Base-by-base conservation (phyloP, 2,797 vertebrate genomes). In the Artibeus jamaicensis region DNA sequence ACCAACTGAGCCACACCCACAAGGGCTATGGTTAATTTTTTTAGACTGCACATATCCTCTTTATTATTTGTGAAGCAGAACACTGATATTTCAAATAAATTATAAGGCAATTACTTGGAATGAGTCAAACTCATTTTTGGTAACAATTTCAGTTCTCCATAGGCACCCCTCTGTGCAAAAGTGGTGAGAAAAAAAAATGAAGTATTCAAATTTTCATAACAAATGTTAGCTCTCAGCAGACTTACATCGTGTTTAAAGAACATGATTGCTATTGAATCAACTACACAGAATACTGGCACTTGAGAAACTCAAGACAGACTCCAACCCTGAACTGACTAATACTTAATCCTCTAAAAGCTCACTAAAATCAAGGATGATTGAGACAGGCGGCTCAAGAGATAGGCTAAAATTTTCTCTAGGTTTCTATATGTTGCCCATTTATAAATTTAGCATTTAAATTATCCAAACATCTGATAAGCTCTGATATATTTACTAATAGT, bases 31-130 rank as follows among this genome's bases (percentile, higher is more conserved):
- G 22, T 62, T 79, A 97, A 42, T 7, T 7, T 26, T 37, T 90
- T 85, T 55, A 93, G 91, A 79, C 22, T 3, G 24, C 32, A 86
- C 50, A 84, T 91, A 79, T 48, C 21, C 10, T 96, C 22, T 84
- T 24, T 22, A 73, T 55, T 71, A 65, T 88, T 88, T 86, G 46
- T 86, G 57, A 86, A 78, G 59, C 73, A 96, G 39, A 95, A 77
- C 44, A 67, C 42, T 32, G 62, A 65, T 19, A 89, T 89, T 94
- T 95, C 70, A 91, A 93, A 84, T 89, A 93, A 96, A 82, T 93
- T 86, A 84, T 32, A 70, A n/a, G 26, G 19, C n/a, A 83, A 86
- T 91, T 95, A 93, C 6, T 86, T 95, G 5, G 26, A 57, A 95
- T 86, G n/a, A 83, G 8, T 82, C 48, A 86, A 78, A 91, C 11